Percentiles rank a stretch among this genome's conserved stretches.
Conservation (phyloP, 2,888 invertebrate species). For the Julus scanicus region DNA sequence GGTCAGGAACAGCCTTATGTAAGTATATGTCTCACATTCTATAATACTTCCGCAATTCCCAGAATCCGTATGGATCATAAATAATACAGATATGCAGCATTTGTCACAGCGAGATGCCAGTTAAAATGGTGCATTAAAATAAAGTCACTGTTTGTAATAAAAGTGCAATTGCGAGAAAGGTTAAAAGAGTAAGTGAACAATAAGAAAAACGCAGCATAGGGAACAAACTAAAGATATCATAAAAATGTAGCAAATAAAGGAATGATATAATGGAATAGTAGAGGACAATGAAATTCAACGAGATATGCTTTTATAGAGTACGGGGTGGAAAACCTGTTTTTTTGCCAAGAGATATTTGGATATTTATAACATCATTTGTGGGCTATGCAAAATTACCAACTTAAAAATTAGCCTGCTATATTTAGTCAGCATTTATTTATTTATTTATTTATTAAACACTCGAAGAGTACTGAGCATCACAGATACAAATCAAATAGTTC, state of each 20-base stretch:
- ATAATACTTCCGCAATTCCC: neutral
- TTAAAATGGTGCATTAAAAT: constrained; percentile 24
- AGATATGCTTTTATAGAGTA: neutral
- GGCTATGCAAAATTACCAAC: no score
- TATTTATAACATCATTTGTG: no score
- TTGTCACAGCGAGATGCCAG: neutral
- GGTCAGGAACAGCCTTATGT: neutral
- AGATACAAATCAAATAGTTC: no score
- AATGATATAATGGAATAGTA: neutral
- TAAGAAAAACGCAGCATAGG: neutral
- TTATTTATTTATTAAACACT: no score
- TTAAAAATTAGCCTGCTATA: no score
- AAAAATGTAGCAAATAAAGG: neutral
- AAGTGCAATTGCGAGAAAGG: neutral
- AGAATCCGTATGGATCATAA: neutral
- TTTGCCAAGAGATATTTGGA: no score
- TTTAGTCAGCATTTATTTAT: no score
- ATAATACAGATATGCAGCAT: neutral
- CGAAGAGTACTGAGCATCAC: no score
- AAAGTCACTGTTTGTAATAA: neutral
- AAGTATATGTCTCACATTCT: no score
- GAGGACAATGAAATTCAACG: neutral
- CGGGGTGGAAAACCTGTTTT: no score
- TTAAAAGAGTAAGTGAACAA: neutral
- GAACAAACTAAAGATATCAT: neutral